Evolutionary conservation across 1,140 invertebrate genomes (phyloP), one percentile per base, ranked within the genome.

Genomic region (Trinorchestia longiramus): DNA sequence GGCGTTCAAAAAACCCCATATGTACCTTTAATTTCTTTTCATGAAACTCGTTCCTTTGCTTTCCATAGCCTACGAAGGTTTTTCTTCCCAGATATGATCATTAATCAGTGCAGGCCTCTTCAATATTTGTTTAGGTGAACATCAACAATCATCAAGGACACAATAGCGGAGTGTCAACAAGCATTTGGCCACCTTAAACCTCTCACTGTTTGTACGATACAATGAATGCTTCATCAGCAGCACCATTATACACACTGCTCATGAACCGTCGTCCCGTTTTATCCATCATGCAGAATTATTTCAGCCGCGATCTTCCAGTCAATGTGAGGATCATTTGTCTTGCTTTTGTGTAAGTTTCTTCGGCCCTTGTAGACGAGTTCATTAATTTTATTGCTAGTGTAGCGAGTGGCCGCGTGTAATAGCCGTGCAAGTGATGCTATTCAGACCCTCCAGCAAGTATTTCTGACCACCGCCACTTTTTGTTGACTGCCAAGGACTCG

Each of bases 161-260:
- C 92, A 94, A 94, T 47, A 47, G 92, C 92, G 41, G 44, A 94
- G 92, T 94, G 92, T 94, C 92, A 94, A 94, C 92, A 94, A 94
- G 43, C 92, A 90, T 90, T 90, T 11, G 41, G 92, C 43, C 17
- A 45, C 92, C 92, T 90, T 44, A 94, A 42, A 94, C 43, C 44
- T 94, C 92, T 43, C 43, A 42, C 88, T 43, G 28, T 91, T 91
- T 91, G 88, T 42, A 42, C 88, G 43, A 0, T 94, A 94, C 92
- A 6, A 40, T 47, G 88, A 90, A 90, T 94, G 44, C 92, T 47
- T 94, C 92, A 94, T 94, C 92, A 94, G 44, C 43, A 40, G 40
- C 92, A 94, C 44, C 40, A 90, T 90, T 42, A 90, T 42, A 42
- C 88, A 17, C n/a, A 3, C 3, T 41, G 88, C 43, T 42, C 88